Evolutionary conservation across 1,140 invertebrate species (phyloP), one percentile per base, ranked within the genome.

Genomic region (Pomacea maculata): DNA sequence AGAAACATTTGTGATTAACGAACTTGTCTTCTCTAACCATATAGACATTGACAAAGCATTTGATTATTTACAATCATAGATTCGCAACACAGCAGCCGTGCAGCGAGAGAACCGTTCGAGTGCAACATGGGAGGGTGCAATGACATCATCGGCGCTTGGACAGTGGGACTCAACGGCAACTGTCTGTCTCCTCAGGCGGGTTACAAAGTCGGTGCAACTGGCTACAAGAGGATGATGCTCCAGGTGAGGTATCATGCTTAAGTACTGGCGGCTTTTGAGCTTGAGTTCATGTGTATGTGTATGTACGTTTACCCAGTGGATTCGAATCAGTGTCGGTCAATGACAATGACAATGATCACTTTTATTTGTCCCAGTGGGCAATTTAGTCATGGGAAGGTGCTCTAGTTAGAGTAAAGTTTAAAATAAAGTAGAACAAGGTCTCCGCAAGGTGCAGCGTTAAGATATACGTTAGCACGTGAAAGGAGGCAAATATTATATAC

Each of bases 211-310:
- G 70, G 67, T 10, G 70, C 14, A n/a, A 70, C 52, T 7, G 61
- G 45, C 45, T 79, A 73, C 57, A 72, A 55, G 12, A 74, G 57
- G 55, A 61, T 80, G 67, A n/a, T 74, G 68, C 29, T 72, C 34
- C 72, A 72, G 57, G 57, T 80, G 74, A 55, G 25, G 55, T 2
- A 29, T 61, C 61, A 61, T 29, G n/a, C 55, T 45, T 61, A 61
- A 61, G 1, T 61, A 11, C 57, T 61, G 11, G 11, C 4, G 57
- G 11, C 11, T 9, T 61, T 61, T 61, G 11, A 17, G 15, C 34
- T 6, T 45, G 1, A 2, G 34, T 45, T 0, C 52, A 52, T 73
- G 71, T 73, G 71, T 73, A 8, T 45, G 71, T 73, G 10, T 73
- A 52, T 73, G 10, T 73, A 52, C 45, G 29, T 12, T n/a, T 19